A percentile compares a stretch with the other conserved stretches of the same genome.
Conservation (phyloP, 2,113 vertebrate species). For the Riparia riparia region DNA sequence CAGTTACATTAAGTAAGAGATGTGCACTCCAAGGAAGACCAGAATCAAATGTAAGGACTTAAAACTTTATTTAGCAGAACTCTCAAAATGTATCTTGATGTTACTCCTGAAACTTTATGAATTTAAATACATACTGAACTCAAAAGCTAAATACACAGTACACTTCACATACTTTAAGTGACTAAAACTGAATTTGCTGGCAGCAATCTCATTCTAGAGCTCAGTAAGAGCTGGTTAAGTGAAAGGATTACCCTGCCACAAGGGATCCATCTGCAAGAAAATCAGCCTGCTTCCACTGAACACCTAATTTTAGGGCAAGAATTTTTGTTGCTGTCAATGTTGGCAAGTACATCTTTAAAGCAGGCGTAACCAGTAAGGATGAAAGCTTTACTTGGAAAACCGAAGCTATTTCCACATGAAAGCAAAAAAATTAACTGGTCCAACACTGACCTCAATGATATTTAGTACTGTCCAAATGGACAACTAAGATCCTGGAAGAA, state of each 20-base stretch:
- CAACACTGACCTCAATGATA: neutral
- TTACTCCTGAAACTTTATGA: neutral
- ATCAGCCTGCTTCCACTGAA: neutral
- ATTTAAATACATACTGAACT: neutral
- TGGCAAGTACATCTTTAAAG: neutral
- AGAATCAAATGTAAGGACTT: neutral
- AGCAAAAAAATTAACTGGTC: neutral
- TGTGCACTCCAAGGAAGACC: neutral
- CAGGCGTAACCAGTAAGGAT: neutral
- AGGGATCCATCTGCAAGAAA: neutral
- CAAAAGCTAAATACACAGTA: neutral
- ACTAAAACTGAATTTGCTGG: neutral
- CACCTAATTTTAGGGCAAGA: neutral
- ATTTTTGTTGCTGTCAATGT: neutral
- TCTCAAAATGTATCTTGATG: neutral
- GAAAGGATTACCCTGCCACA: neutral
- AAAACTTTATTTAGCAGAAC: neutral
- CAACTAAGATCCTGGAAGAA: neutral
- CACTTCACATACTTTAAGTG: neutral
- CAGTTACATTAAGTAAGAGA: neutral
- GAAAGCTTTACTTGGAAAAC: neutral
- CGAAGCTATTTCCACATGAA: neutral
- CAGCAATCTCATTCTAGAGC: neutral
- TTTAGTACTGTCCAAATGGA: neutral
- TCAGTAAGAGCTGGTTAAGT: neutral